A percentile compares a stretch with the other conserved stretches of the same genome.
Evolutionary conservation across 2,113 vertebrate species (phyloP).

Genomic region (Tachysurus fulvidraco): DNA sequence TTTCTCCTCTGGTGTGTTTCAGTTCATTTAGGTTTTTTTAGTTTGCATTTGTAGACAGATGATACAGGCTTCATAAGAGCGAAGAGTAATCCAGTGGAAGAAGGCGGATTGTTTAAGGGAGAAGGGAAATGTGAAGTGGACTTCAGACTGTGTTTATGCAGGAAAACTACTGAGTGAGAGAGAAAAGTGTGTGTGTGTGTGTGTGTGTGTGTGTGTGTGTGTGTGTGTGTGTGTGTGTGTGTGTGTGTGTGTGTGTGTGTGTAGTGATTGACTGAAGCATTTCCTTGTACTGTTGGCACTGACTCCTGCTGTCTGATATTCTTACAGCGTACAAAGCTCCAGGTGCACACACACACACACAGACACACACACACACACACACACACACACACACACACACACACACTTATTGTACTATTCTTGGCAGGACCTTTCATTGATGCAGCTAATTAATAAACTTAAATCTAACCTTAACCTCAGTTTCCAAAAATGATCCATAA

Average conservation of each 20-base stretch:
- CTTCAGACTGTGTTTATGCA: slow-evolving; percentile 25
- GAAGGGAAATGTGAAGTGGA: slow-evolving; percentile 24
- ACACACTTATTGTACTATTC: not conserved
- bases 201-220: slow-evolving; percentile 33
- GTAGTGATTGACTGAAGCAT: slow-evolving; percentile 57
- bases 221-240: slow-evolving; percentile 7
- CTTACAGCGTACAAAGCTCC: slow-evolving; percentile 38
- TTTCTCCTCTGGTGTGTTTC: not conserved
- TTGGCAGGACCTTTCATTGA: not conserved
- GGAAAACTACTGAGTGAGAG: slow-evolving; percentile 27
- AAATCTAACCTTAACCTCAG: not conserved
- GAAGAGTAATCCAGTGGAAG: not conserved
- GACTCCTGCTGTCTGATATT: slow-evolving; percentile 36
- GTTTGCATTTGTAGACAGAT: slow-evolving; percentile 33
- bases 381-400: not conserved
- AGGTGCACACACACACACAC: slow-evolving; percentile 29
- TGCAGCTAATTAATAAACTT: not conserved
- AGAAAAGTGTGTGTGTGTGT: slow-evolving; percentile 25
- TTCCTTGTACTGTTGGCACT: slow-evolving; percentile 45
- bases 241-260: slow-evolving; percentile 35
- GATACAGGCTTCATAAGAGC: not conserved
- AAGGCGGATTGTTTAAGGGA: not conserved
- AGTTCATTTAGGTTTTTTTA: slow-evolving; percentile 20
- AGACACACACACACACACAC: not conserved
- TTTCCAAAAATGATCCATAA: not conserved